A percentile compares a stretch with the other conserved stretches of the same genome.
phyloP scores from a whole-genome alignment of 2,113 vertebrate species.

The Narcine bancroftii region DNA sequence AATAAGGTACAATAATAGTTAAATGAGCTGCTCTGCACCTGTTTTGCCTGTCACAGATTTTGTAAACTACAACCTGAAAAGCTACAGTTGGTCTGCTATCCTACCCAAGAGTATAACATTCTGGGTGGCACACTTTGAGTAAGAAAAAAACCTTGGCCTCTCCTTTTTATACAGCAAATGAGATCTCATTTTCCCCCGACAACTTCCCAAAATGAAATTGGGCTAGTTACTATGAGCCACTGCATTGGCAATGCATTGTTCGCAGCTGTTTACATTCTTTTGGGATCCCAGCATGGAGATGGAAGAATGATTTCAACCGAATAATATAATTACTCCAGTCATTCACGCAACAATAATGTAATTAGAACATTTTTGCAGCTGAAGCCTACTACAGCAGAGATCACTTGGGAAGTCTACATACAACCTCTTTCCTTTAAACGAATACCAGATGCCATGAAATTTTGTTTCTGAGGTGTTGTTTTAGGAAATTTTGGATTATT shows the following conservation, averaged over 20 bases:
- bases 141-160: conserved; percentile 39
- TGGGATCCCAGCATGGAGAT: conserved; percentile 79
- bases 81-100: conserved; percentile 41
- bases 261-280: conserved; percentile 91
- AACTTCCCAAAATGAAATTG: conserved; percentile 40
- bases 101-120: conserved; percentile 47
- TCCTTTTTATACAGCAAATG: conserved; percentile 26
- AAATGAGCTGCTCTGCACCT: neutral
- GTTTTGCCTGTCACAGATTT: neutral
- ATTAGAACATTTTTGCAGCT: conserved; percentile 65
- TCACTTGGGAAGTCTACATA: conserved; percentile 52
- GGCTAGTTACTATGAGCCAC: conserved; percentile 51
- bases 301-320: conserved; percentile 65
- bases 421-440: conserved; percentile 49
- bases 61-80: conserved; percentile 24
- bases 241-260: conserved; percentile 62
- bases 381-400: conserved; percentile 51
- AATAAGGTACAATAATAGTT: neutral
- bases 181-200: conserved; percentile 21
- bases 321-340: conserved; percentile 82
- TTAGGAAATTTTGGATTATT: neutral
- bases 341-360: conserved; percentile 71
- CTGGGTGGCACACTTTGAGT: conserved; percentile 49
- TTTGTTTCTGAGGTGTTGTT: conserved; percentile 41
- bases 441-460: conserved; percentile 50